Conservation (phyloP, 1,140 invertebrate species). For the Brachionus calyciflorus region DNA sequence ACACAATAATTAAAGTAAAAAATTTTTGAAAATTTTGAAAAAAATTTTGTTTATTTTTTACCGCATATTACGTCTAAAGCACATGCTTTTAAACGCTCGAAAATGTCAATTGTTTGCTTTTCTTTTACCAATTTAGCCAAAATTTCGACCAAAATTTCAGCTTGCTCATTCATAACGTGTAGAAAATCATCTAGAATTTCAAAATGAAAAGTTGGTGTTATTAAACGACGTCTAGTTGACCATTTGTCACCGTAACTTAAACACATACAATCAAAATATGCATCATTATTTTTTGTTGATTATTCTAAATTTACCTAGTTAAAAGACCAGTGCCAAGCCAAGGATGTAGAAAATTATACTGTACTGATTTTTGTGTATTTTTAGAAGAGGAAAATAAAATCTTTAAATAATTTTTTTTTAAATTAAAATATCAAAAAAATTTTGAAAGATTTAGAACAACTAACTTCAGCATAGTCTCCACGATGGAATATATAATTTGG, state of each 20-base stretch:
- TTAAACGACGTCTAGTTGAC: conserved; percentile 75
- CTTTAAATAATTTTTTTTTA: background rate
- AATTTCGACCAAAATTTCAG: conserved; percentile 67
- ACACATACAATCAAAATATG: background rate
- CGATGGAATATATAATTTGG: conserved; percentile 37
- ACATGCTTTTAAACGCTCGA: conserved; percentile 73
- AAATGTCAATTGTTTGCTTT: conserved; percentile 71
- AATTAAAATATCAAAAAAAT: background rate
- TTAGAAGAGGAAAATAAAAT: conserved; percentile 69
- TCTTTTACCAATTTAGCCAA: conserved; percentile 61
- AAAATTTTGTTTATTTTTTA: too few relatives aligned
- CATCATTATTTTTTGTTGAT: background rate
- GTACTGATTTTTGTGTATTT: conserved; percentile 75
- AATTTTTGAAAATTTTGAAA: conserved; percentile 44
- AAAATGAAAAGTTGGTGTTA: conserved; percentile 87
- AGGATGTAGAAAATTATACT: conserved; percentile 69
- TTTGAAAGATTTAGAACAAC: background rate
- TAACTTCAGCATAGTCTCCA: conserved; percentile 31
- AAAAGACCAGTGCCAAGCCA: conserved; percentile 27
- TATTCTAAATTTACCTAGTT: conserved; percentile 23
- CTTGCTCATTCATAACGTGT: conserved; percentile 75
- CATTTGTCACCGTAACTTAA: conserved; percentile 74
- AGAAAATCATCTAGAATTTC: conserved; percentile 80
- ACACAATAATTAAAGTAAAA: conserved; percentile 48
- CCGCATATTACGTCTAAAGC: conserved; percentile 84